These are phyloP conservation scores for Drosophila orena DNA, from an alignment of 1,140 invertebrate genomes.

Conservation along the genomic window DNA sequence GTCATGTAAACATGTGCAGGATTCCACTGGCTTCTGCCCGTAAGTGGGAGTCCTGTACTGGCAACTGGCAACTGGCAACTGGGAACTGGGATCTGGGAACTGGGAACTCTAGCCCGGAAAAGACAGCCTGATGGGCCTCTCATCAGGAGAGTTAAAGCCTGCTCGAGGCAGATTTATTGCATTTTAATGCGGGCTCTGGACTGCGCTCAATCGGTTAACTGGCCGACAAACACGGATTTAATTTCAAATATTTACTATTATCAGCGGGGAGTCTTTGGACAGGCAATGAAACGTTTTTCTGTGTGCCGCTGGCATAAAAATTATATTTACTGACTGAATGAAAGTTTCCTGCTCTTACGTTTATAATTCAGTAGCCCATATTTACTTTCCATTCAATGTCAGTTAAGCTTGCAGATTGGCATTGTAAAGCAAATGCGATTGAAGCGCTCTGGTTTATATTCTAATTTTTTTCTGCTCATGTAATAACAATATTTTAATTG, in stretches of 20 bases:
- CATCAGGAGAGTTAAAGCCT: constrained; percentile 14
- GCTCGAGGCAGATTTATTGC: background rate
- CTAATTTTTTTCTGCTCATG: too few species aligned
- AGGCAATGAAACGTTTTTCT: constrained; percentile 31
- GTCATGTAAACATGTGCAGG: constrained; percentile 36
- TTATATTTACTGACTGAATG: constrained; percentile 22
- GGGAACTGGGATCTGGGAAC: background rate
- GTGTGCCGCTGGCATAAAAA: constrained; percentile 9
- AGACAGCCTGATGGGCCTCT: constrained; percentile 9
- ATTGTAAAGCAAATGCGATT: background rate
- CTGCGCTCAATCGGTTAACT: constrained; percentile 7
- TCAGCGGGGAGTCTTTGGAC: constrained; percentile 18
- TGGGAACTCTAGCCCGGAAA: background rate
- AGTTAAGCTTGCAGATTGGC: constrained; percentile 12
- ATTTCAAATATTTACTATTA: constrained; percentile 43
- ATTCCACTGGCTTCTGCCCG: constrained; percentile 14
- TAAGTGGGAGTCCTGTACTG: background rate
- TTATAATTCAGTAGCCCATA: constrained; percentile 23
- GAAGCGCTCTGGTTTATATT: background rate
- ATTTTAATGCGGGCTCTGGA: constrained; percentile 20
- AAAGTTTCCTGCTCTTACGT: background rate
- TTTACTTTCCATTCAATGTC: constrained; percentile 35
- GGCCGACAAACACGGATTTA: constrained; percentile 20
- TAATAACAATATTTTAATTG: background rate
- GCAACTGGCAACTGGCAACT: background rate